phyloP scores from a whole-genome alignment of 1,140 invertebrate genomes.

The Sinella curviseta region DNA sequence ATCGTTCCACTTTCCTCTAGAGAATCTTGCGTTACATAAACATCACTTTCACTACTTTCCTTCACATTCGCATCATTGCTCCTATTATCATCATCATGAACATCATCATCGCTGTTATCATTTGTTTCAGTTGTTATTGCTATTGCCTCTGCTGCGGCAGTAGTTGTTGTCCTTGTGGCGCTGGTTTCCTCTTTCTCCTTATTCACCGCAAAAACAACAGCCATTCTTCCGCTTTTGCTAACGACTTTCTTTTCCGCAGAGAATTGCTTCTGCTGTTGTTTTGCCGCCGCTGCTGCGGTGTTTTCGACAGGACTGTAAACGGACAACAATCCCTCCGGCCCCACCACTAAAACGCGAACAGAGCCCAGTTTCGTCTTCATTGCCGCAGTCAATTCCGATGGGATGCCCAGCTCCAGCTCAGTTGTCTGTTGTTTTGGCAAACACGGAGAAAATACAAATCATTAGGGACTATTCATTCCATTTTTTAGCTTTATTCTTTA shows the following conservation, averaged over 20 bases:
- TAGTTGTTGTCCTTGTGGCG: too few relatives aligned
- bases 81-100: not conserved
- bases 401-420: slow-evolving; percentile 39
- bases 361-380: slow-evolving; percentile 45
- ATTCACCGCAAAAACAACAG: not conserved
- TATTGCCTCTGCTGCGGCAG: not conserved
- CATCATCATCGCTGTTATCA: not conserved
- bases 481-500: too few relatives aligned
- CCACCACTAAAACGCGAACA: slow-evolving; percentile 66
- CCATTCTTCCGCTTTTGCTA: not conserved
- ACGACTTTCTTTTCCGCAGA: not conserved
- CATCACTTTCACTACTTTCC: not conserved
- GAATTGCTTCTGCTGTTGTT: too few relatives aligned
- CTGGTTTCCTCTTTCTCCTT: too few relatives aligned
- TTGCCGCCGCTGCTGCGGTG: too few relatives aligned
- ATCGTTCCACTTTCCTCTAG: not conserved
- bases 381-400: not conserved
- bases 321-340: slow-evolving; percentile 65
- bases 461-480: too few relatives aligned
- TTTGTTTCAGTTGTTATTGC: slow-evolving; percentile 26
- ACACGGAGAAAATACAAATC: not conserved
- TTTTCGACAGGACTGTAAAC: slow-evolving; percentile 61
- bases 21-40: not conserved
- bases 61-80: not conserved
- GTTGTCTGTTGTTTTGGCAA: slow-evolving; percentile 41